A percentile compares a stretch with the other conserved stretches of the same genome.
Conservation (phyloP, 2,113 vertebrate genomes). For the Sinocyclocheilus grahami region DNA sequence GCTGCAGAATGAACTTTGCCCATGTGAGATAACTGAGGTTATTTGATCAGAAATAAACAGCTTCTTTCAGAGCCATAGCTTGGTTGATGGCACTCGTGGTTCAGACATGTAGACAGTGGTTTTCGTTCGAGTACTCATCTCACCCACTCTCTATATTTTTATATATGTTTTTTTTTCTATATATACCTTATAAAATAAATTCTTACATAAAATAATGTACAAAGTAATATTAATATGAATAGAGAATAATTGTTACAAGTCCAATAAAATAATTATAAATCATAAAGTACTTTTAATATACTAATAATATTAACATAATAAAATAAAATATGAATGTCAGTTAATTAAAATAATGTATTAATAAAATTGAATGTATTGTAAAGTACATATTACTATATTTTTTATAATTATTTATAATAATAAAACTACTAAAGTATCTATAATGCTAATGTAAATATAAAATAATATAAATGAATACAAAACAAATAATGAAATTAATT, state of each 20-base stretch:
- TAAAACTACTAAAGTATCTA: too few species aligned
- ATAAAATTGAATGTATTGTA: too few species aligned
- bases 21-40: neutral
- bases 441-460: neutral
- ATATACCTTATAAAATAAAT: neutral
- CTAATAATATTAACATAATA: too few species aligned
- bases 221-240: neutral
- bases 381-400: too few species aligned
- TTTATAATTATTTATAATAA: too few species aligned
- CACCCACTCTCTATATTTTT: neutral
- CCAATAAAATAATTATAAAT: too few species aligned
- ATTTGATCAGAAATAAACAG: neutral
- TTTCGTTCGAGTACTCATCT: neutral
- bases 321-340: too few species aligned
- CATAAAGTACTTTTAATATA: too few species aligned
- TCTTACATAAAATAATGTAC: neutral
- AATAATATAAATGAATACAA: neutral
- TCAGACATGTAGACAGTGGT: neutral
- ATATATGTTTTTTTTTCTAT: neutral
- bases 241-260: neutral
- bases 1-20: slow-evolving; percentile 15
- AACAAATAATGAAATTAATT: neutral
- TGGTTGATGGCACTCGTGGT: neutral
- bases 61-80: neutral
- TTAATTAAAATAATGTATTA: too few species aligned